These are phyloP conservation scores for Trachemys scripta DNA, from an alignment of 2,113 vertebrate species.

Conservation along the genomic window DNA sequence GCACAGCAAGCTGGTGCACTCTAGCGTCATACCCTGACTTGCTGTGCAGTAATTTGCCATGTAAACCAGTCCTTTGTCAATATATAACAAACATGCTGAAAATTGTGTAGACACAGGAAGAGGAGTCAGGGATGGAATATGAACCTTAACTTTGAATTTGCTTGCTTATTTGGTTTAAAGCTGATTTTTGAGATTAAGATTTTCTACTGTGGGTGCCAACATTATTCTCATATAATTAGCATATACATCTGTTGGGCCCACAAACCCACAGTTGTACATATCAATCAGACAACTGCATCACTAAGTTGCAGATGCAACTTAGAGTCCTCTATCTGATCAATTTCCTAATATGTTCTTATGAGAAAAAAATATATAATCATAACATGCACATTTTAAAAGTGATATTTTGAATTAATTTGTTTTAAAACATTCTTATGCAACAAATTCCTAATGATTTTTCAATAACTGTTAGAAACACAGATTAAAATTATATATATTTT, in stretches of 20 bases:
- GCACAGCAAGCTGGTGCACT: neutral
- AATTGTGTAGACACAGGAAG: neutral
- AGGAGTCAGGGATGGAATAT: neutral
- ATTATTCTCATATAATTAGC: neutral
- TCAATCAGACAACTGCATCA: neutral
- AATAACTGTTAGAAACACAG: neutral
- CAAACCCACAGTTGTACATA: neutral
- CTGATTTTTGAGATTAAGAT: neutral
- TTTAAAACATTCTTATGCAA: too few species aligned
- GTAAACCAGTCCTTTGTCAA: neutral
- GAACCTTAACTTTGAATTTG: neutral
- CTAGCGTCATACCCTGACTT: neutral
- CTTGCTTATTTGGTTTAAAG: neutral
- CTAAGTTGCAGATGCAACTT: neutral
- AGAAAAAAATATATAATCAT: neutral
- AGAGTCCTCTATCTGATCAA: neutral
- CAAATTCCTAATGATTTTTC: neutral
- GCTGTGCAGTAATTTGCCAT: neutral
- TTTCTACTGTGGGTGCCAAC: neutral
- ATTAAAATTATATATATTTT: too few species aligned
- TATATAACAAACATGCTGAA: neutral
- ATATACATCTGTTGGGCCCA: neutral
- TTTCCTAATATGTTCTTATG: neutral
- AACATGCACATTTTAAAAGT: too few species aligned
- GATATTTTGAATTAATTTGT: too few species aligned